phyloP scores from a whole-genome alignment of 2,888 invertebrate species.

The Xestia sexstrigata region DNA sequence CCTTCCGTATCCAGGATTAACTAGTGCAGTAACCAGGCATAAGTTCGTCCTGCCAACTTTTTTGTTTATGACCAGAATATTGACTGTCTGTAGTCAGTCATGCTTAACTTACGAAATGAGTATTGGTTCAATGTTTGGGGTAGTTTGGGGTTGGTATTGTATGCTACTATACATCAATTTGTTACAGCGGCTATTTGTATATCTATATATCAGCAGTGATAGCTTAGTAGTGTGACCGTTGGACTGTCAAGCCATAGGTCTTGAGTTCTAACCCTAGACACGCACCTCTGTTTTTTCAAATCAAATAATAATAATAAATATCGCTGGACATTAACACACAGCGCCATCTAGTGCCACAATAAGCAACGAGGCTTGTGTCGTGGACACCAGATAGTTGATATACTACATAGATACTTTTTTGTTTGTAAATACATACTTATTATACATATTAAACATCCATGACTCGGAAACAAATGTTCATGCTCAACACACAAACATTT shows the following conservation, averaged over 20 bases:
- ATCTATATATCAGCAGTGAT: neutral
- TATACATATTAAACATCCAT: too few species aligned
- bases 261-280: neutral
- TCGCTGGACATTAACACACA: too few species aligned
- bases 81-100: constrained; percentile 14
- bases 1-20: constrained; percentile 43
- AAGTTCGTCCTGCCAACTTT: constrained; percentile 37
- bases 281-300: neutral
- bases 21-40: constrained; percentile 34
- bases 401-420: too few species aligned
- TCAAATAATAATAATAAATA: too few species aligned
- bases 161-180: neutral
- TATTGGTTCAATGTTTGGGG: constrained; percentile 5
- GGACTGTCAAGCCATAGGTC: neutral
- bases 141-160: neutral
- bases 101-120: constrained; percentile 16
- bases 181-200: neutral
- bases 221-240: neutral
- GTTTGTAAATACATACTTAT: too few species aligned
- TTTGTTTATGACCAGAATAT: constrained; percentile 37
- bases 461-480: too few species aligned
- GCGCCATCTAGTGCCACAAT: too few species aligned
- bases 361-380: too few species aligned
- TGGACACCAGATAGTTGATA: too few species aligned
- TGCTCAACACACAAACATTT: too few species aligned